Evolutionary conservation across 2,888 invertebrate genomes (phyloP).

Genomic region (Willowsia nigromaculata): DNA sequence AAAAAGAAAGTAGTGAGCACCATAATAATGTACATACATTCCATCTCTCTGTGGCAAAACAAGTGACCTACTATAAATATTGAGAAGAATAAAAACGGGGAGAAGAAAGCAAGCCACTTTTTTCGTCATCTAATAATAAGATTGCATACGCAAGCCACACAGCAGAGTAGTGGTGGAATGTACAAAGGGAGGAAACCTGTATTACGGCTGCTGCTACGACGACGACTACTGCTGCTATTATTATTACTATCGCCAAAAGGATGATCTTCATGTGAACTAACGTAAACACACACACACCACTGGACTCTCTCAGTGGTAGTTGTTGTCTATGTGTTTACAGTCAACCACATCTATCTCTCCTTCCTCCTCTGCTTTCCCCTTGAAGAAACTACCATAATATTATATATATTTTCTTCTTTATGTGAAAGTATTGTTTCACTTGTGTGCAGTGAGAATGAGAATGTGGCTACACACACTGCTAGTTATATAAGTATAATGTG

Average conservation of each 20-base stretch:
- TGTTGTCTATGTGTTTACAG: slow-evolving; percentile 38
- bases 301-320: neutral
- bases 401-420: neutral
- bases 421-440: too few species aligned
- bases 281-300: neutral
- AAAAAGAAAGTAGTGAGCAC: neutral
- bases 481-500: neutral
- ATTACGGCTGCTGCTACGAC: neutral
- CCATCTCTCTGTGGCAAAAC: neutral
- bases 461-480: neutral
- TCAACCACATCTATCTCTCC: slow-evolving; percentile 62
- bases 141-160: neutral
- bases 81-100: neutral
- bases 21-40: neutral
- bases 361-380: neutral
- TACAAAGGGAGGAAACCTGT: slow-evolving; percentile 15
- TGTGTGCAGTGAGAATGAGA: too few species aligned
- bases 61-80: slow-evolving; percentile 10
- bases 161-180: neutral
- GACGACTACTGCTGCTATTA: neutral
- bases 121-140: slow-evolving; percentile 34
- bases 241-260: slow-evolving; percentile 31
- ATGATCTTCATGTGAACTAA: neutral
- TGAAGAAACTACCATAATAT: neutral
- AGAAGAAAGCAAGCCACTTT: slow-evolving; percentile 18